Evolutionary conservation across 1,140 invertebrate species (phyloP), one percentile per base, ranked within the genome.

Genomic region (Muscidifurax raptorellus): DNA sequence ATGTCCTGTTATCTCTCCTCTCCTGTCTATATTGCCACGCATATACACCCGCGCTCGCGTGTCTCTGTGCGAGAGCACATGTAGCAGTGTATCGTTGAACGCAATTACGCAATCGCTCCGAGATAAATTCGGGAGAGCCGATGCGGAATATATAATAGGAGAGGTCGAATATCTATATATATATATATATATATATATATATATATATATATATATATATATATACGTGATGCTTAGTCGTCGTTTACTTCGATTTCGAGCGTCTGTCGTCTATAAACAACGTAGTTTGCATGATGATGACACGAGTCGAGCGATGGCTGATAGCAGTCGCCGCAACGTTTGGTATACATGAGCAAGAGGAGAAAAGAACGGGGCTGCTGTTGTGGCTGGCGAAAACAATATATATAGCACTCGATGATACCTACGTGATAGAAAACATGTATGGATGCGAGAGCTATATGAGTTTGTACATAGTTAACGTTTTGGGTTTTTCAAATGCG

Each of bases 91-190:
- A 59, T 59, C 52, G 52, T 69, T 7, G 66, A 28, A 27, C 28
- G 66, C 66, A 69, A 69, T 69, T 69, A 30, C 66, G 66, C 66
- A 69, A 69, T 28, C 27, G 66, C 27, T 30, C 25, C 66, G 25
- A 28, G 66, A 69, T 69, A 69, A 69, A 69, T 69, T 3, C 13
- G 12, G 25, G 22, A 15, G 47, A 52, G 18, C 18, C 40, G 4
- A 40, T 52, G 3, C 13, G 1, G 18, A 6, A 4, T 52, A 52
- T 52, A 52, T 12, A 52, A 52, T 52, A 52, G 47, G 2, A 59
- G 22, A 59, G 52, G 52, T 22, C 44, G 44, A 59, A 2, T 18
- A 0, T 15, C 3, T 18, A n/a, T 59, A 59, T 59, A 59, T 3
- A n/a, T 18, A n/a, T 18, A 7, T 7, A 22, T n/a, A 7, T 59